A percentile compares a stretch with the other conserved stretches of the same genome.
These are phyloP conservation scores for Drosophila niveifrons DNA, from an alignment of 2,888 invertebrate genomes.

Conservation along the genomic window DNA sequence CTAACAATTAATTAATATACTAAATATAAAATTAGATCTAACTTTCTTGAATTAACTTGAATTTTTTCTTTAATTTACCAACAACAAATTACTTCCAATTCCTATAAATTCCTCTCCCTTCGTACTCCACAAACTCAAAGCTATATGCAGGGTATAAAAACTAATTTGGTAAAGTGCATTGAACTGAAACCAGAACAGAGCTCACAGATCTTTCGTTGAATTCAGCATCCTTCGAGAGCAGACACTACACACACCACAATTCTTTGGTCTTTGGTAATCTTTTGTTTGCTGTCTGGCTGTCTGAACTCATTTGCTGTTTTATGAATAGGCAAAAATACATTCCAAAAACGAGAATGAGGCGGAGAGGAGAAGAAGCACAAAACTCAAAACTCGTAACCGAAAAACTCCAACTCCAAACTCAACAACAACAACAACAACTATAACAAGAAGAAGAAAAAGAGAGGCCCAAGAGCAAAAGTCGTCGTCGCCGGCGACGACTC, in stretches of 20 bases:
- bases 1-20: no score
- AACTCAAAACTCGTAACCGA: constrained; percentile 23
- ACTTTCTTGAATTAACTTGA: no score
- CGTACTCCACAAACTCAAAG: neutral
- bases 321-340: constrained; percentile 78
- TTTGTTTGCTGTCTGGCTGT: constrained; percentile 62
- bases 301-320: constrained; percentile 77
- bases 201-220: constrained; percentile 29
- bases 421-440: no score
- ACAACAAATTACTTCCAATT: neutral
- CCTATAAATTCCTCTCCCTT: neutral
- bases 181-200: constrained; percentile 56
- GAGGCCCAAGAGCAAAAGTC: constrained; percentile 70
- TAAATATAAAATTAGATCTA: no score
- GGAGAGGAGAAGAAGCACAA: constrained; percentile 30
- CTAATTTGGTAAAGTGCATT: constrained; percentile 74
- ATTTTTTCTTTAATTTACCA: neutral
- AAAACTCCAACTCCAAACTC: constrained; percentile 22
- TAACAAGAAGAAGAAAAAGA: constrained; percentile 42
- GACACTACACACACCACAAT: constrained; percentile 8
- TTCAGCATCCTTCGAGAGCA: constrained; percentile 53
- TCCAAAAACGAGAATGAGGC: constrained; percentile 30
- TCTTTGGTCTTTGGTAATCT: constrained; percentile 50
- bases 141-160: constrained; percentile 57
- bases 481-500: constrained; percentile 60